Evolutionary conservation across 2,888 invertebrate genomes (phyloP).

Genomic region (Polyommatus icarus): DNA sequence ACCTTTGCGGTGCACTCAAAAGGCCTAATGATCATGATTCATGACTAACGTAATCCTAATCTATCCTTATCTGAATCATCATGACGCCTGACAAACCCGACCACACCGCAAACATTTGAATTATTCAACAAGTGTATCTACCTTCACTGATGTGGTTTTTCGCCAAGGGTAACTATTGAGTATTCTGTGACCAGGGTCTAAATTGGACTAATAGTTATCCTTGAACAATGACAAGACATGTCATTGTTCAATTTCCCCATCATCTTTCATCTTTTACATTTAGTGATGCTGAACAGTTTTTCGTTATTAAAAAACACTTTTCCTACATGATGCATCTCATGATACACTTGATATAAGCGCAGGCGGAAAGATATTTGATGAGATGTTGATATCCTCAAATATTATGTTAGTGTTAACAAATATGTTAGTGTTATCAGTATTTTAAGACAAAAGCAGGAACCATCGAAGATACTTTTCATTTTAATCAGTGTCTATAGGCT

Average conservation of each 20-base stretch:
- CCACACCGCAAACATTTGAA: constrained; percentile 7
- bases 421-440: no score
- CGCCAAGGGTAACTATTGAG: neutral
- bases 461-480: no score
- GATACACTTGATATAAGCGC: neutral
- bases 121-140: neutral
- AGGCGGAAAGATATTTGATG: neutral
- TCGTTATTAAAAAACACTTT: neutral
- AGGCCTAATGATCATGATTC: constrained; percentile 2
- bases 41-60: neutral
- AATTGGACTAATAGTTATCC: neutral
- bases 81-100: constrained; percentile 3
- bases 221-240: neutral
- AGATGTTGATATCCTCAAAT: neutral
- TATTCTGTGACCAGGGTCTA: neutral
- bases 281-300: neutral
- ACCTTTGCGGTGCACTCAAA: neutral
- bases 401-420: no score
- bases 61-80: constrained; percentile 15
- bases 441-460: no score
- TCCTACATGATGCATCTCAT: neutral
- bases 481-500: no score
- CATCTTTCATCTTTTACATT: neutral
- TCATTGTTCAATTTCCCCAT: neutral
- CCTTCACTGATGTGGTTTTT: neutral